A percentile compares a stretch with the other conserved stretches of the same genome.
These are phyloP conservation scores for Edolisoma coerulescens DNA, from an alignment of 2,113 vertebrate genomes.

Conservation along the genomic window DNA sequence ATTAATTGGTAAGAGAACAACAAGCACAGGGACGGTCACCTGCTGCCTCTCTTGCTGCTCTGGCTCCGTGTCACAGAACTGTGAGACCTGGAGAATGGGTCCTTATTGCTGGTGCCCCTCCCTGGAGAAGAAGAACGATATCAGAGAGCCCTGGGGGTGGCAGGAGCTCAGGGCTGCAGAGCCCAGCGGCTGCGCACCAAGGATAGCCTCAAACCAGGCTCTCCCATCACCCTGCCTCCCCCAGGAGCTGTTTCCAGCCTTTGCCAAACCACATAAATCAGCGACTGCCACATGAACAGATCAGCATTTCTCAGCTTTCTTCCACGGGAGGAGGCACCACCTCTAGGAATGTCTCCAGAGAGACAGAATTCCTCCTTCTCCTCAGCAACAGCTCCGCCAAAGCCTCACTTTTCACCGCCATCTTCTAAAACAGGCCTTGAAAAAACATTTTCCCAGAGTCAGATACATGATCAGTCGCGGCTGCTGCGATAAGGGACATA, in stretches of 20 bases:
- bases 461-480: background rate
- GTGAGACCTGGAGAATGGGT: background rate
- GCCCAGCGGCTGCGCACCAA: background rate
- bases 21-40: fast-evolving
- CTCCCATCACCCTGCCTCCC: background rate
- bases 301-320: background rate
- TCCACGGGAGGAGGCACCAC: background rate
- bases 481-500: background rate
- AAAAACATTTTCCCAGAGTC: background rate
- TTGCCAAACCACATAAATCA: background rate
- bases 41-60: background rate
- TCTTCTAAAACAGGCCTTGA: background rate
- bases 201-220: background rate
- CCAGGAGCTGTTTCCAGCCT: background rate
- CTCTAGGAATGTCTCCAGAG: background rate
- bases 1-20: background rate
- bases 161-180: background rate
- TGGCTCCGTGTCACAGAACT: background rate
- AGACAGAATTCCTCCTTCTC: background rate
- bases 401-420: background rate
- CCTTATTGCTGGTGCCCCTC: background rate
- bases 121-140: background rate
- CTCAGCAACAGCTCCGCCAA: background rate
- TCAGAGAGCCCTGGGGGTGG: background rate
- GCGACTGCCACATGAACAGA: background rate